Evolutionary conservation across 2,113 vertebrate genomes (phyloP), one percentile per base, ranked within the genome.

Genomic region (Phyllostomus discolor): DNA sequence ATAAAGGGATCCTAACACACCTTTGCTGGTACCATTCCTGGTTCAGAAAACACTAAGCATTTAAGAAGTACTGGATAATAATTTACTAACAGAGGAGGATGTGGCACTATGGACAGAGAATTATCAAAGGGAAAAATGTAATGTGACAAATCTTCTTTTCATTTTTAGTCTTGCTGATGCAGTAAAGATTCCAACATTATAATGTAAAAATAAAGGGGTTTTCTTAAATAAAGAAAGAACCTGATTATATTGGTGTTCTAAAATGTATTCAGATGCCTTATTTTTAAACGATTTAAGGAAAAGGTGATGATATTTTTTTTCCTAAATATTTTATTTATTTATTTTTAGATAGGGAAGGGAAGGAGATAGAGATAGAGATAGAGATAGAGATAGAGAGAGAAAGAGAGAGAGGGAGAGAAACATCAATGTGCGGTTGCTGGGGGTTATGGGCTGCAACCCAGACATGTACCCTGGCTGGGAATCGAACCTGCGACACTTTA

Each of bases 151-250:
- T 46, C 19, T 72, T 67, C 83, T 66, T 96, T 89, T 31, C 64
- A 4, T 76, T 81, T 33, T 80, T 17, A 46, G 35, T 78, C 3
- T 76, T 86, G 4, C 2, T 43, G 6, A 33, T 62, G 16, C 7
- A 90, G 72, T 88, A 80, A 81, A 88, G 10, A 95, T 80, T 69
- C 19, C 57, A 85, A 78, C 88, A 93, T 93, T 85, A 81, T 48
- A 62, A 10, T 31, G 3, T 62, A 66, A 97, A 89, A 93, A 75
- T 52, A 80, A 95, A 67, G 17, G 7, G 16, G 28, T 35, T 38
- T 93, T 69, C 78, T 75, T 43, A 93, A 91, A 91, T 73, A 84
- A 94, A 88, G 50, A 46, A 93, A 95, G 4, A 79, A 38, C 2
- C 43, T 76, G 43, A 64, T 41, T 28, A 57, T 66, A 91, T 15